These are phyloP conservation scores for Drosophila kohkoa DNA, from an alignment of 1,140 invertebrate genomes.

Conservation along the genomic window DNA sequence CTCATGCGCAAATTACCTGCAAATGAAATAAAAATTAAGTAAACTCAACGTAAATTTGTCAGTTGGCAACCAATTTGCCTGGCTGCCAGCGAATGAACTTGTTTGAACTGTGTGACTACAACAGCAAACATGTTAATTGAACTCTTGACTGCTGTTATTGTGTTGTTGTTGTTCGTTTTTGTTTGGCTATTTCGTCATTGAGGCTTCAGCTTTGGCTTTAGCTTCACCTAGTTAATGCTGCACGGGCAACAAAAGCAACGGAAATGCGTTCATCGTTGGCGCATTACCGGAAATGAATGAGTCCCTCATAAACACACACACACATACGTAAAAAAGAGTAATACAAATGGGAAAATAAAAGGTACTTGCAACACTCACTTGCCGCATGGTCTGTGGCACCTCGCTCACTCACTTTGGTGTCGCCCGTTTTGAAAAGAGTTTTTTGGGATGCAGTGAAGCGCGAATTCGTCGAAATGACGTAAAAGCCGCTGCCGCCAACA, in stretches of 20 bases:
- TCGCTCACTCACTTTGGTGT: slow-evolving; percentile 19
- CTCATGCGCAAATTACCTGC: neutral
- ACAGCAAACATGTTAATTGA: slow-evolving; percentile 61
- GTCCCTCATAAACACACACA: slow-evolving; percentile 44
- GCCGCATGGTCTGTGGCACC: slow-evolving; percentile 2
- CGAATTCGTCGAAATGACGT: slow-evolving; percentile 48
- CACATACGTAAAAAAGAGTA: slow-evolving; percentile 19
- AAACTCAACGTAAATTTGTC: slow-evolving; percentile 36
- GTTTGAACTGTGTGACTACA: slow-evolving; percentile 55
- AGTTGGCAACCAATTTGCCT: slow-evolving; percentile 42
- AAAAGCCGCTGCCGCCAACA: slow-evolving; percentile 23
- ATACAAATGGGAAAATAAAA: neutral
- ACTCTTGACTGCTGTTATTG: slow-evolving; percentile 51
- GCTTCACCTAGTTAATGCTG: slow-evolving; percentile 61
- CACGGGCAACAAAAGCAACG: slow-evolving; percentile 62
- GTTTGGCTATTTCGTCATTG: slow-evolving; percentile 47
- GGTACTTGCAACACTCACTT: slow-evolving; percentile 51
- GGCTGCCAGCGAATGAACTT: slow-evolving; percentile 55
- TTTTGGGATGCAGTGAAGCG: slow-evolving; percentile 66
- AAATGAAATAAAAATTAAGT: slow-evolving; percentile 11
- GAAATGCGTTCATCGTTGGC: slow-evolving; percentile 60
- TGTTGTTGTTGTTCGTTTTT: slow-evolving; percentile 36
- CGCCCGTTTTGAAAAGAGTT: slow-evolving; percentile 33
- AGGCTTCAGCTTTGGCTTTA: neutral
- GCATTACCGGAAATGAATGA: slow-evolving; percentile 53